Evolutionary conservation across 2,113 vertebrate genomes (phyloP).

Genomic region (Trichomycterus rosablanca): DNA sequence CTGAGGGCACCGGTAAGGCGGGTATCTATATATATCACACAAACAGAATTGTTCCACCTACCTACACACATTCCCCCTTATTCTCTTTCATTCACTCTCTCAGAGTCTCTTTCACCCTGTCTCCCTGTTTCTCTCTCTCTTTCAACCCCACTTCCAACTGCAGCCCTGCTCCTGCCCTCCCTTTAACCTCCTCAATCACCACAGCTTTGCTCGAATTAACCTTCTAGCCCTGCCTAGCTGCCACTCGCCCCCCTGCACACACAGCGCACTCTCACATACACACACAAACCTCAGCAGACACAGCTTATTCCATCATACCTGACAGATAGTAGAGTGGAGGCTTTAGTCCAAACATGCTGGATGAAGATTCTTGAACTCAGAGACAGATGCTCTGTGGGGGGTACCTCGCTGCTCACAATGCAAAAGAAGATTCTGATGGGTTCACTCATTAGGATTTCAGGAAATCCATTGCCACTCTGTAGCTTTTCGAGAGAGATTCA

Average conservation of each 20-base stretch:
- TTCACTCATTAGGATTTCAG: slow-evolving; percentile 10
- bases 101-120: neutral
- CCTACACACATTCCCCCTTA: neutral
- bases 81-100: neutral
- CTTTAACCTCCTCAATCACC: slow-evolving; percentile 69
- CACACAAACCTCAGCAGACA: slow-evolving; percentile 24
- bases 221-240: slow-evolving; percentile 54
- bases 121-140: neutral
- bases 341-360: slow-evolving; percentile 37
- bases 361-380: slow-evolving; percentile 10
- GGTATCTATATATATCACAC: neutral
- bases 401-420: neutral
- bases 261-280: slow-evolving; percentile 1
- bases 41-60: neutral
- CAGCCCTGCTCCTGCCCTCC: slow-evolving; percentile 21
- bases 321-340: slow-evolving; percentile 35
- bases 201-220: slow-evolving; percentile 63
- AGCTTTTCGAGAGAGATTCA: neutral
- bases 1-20: neutral
- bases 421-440: slow-evolving; percentile 5
- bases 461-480: slow-evolving; percentile 10
- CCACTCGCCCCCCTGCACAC: slow-evolving; percentile 9
- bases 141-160: slow-evolving; percentile 1
- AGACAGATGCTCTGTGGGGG: neutral
- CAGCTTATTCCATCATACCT: slow-evolving; percentile 26